These are phyloP conservation scores for Ciconia nigra DNA, from an alignment of 2,797 vertebrate genomes.

Conservation along the genomic window DNA sequence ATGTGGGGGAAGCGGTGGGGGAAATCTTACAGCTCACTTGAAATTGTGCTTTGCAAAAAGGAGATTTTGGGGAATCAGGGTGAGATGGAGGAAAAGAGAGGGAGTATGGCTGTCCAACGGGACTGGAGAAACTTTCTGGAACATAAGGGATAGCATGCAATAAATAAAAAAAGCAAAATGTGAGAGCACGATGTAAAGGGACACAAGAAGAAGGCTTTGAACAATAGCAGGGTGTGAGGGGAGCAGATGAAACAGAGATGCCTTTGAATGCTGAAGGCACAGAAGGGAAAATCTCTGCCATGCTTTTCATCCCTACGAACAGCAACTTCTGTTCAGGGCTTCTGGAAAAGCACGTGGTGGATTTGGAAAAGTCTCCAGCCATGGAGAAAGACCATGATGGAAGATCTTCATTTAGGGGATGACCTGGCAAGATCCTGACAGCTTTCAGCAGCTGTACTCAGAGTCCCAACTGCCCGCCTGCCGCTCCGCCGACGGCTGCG, in stretches of 20 bases:
- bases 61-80: no score
- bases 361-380: constrained; percentile 26
- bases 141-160: not conserved
- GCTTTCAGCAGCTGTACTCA: constrained; percentile 17
- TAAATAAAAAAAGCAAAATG: not conserved
- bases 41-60: not conserved
- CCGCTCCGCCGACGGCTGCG: not conserved
- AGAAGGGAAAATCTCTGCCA: not conserved
- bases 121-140: not conserved
- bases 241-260: not conserved
- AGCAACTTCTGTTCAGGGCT: not conserved
- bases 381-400: not conserved
- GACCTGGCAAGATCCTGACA: constrained; percentile 7
- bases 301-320: not conserved
- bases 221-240: not conserved
- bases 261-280: not conserved
- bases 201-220: not conserved
- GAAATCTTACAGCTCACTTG: not conserved
- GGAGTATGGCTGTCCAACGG: not conserved
- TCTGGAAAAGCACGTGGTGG: not conserved
- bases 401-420: not conserved
- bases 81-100: not conserved
- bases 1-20: not conserved
- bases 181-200: not conserved
- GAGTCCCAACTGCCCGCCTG: not conserved